A percentile compares a stretch with the other conserved stretches of the same genome.
These are phyloP conservation scores for Drosophila melanosoma DNA, from an alignment of 2,888 invertebrate species.

Conservation along the genomic window DNA sequence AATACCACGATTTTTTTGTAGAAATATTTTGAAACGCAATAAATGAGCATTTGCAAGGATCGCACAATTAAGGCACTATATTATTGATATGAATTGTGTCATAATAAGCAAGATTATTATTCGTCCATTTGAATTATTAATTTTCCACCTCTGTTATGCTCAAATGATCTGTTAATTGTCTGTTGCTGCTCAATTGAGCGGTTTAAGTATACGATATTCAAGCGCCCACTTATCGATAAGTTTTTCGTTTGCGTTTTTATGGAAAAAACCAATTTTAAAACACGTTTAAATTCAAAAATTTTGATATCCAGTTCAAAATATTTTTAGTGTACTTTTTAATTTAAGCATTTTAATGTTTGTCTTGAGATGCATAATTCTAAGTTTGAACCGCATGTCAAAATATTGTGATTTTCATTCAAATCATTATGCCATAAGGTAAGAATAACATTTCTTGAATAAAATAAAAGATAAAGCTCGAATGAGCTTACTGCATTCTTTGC, in stretches of 20 bases:
- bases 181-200: conserved; percentile 11
- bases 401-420: background rate
- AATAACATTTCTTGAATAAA: background rate
- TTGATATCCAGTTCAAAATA: background rate
- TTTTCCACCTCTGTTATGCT: background rate
- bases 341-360: background rate
- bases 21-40: background rate
- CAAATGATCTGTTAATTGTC: conserved; percentile 3
- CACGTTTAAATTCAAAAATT: background rate
- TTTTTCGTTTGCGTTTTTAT: background rate
- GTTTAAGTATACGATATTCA: conserved; percentile 11
- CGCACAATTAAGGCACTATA: background rate
- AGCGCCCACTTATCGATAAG: background rate
- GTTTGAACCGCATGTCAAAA: background rate
- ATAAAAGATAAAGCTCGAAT: background rate
- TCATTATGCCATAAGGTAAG: background rate
- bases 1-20: background rate
- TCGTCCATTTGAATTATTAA: background rate
- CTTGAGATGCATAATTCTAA: background rate
- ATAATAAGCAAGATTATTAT: background rate
- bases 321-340: too few relatives aligned
- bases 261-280: background rate
- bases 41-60: background rate
- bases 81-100: background rate
- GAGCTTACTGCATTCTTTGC: background rate